These are phyloP conservation scores for Polymixis lichenea DNA, from an alignment of 2,888 invertebrate genomes.

Conservation along the genomic window DNA sequence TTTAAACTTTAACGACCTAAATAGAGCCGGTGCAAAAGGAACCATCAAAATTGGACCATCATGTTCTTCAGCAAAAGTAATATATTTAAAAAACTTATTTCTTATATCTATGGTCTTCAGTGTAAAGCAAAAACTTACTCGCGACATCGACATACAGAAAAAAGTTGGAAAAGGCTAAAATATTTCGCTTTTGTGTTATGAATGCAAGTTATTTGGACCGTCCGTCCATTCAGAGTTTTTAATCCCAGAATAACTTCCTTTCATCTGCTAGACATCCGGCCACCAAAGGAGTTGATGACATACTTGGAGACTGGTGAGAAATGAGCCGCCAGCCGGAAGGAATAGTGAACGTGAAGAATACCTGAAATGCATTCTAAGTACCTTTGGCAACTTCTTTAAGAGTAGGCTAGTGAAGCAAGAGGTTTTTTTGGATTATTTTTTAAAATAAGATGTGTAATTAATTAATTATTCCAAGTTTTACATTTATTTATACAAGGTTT, in stretches of 20 bases:
- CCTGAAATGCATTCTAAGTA: constrained; percentile 18
- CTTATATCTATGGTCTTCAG: neutral
- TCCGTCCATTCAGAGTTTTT: constrained; percentile 60
- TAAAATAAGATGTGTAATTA: neutral
- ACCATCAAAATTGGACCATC: constrained; percentile 18
- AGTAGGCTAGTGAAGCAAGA: neutral
- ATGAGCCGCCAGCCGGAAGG: constrained; percentile 33
- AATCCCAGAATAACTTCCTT: constrained; percentile 68
- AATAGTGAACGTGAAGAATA: constrained; percentile 19
- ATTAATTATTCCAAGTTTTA: no score
- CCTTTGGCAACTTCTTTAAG: neutral
- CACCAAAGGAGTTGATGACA: constrained; percentile 63
- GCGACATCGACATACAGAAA: constrained; percentile 31
- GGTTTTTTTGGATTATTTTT: neutral
- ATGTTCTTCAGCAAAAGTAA: neutral
- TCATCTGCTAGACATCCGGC: constrained; percentile 68
- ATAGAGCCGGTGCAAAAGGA: constrained; percentile 11
- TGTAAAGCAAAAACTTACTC: constrained; percentile 43
- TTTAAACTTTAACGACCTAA: constrained; percentile 23
- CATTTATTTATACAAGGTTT: neutral
- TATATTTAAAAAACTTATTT: no score
- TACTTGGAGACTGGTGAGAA: constrained; percentile 49
- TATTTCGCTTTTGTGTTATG: constrained; percentile 58
- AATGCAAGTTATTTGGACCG: constrained; percentile 60
- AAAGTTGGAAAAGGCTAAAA: constrained; percentile 34